Percentiles rank a stretch among this genome's conserved stretches.
Evolutionary conservation across 2,113 vertebrate genomes (phyloP).

Genomic region (Ceyx cyanopectus): DNA sequence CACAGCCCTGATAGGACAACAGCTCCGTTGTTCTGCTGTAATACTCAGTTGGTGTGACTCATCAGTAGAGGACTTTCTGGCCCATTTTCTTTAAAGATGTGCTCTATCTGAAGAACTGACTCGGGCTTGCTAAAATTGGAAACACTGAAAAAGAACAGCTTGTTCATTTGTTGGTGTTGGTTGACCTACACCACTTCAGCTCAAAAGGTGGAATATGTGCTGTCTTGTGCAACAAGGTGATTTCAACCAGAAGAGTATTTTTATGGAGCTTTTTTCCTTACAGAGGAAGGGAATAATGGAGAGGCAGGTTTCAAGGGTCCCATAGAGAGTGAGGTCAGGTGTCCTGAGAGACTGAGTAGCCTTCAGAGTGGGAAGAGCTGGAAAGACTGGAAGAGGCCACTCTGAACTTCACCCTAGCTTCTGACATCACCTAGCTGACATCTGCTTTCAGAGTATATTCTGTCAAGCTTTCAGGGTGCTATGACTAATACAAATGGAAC

Average conservation of each 20-base stretch:
- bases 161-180: not conserved
- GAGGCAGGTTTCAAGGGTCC: not conserved
- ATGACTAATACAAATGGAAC: not conserved
- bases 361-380: not conserved
- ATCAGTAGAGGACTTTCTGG: constrained; percentile 51
- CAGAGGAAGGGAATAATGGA: not conserved
- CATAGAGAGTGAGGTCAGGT: not conserved
- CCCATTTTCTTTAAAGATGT: constrained; percentile 44
- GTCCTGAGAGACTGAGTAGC: not conserved
- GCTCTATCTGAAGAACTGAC: not conserved
- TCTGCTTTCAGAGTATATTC: not conserved
- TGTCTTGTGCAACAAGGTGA: not conserved
- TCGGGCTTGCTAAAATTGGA: constrained; percentile 32
- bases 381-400: not conserved
- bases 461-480: not conserved
- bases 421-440: not conserved
- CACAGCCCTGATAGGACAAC: constrained; percentile 19
- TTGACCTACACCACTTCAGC: not conserved
- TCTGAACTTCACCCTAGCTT: not conserved
- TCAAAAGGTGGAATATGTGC: not conserved
- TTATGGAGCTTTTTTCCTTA: not conserved
- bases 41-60: constrained; percentile 23
- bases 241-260: not conserved
- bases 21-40: not conserved
- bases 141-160: not conserved